These are phyloP conservation scores for Lepilemur septentrionalis DNA, from an alignment of 2,797 vertebrate species.

Conservation along the genomic window DNA sequence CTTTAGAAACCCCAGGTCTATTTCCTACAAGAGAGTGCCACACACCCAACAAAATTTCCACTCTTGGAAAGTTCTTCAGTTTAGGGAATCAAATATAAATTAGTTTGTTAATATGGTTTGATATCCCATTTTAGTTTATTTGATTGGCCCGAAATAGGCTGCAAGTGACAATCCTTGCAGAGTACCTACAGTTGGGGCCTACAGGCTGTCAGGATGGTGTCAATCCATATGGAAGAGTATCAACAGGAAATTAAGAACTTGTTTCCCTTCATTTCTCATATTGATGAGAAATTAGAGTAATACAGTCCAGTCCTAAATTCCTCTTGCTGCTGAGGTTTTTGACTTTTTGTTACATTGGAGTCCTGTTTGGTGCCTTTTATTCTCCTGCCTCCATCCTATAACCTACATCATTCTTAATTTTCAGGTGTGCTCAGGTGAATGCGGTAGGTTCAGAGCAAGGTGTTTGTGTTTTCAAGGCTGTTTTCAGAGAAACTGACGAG, in stretches of 20 bases:
- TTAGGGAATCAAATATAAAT: neutral
- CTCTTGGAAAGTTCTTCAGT: neutral
- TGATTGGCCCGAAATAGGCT: neutral
- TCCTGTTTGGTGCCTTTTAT: neutral
- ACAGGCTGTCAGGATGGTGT: neutral
- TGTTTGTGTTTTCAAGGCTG: neutral
- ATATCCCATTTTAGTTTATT: neutral
- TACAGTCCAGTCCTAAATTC: neutral
- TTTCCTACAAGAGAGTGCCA: neutral
- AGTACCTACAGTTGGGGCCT: neutral
- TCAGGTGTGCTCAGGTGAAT: neutral
- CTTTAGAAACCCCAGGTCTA: neutral
- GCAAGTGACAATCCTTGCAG: neutral
- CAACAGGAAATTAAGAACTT: neutral
- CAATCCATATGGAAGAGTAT: neutral
- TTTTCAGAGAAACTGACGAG: neutral
- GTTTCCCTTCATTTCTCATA: neutral
- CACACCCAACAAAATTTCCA: neutral
- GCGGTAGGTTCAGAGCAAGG: neutral
- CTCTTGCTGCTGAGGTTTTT: neutral
- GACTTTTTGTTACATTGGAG: neutral
- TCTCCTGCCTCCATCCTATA: neutral
- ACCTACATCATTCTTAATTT: neutral
- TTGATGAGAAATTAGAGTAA: neutral
- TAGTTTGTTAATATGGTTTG: neutral